Conservation (phyloP, 2,888 invertebrate species). For the Coecobrya sp. region DNA sequence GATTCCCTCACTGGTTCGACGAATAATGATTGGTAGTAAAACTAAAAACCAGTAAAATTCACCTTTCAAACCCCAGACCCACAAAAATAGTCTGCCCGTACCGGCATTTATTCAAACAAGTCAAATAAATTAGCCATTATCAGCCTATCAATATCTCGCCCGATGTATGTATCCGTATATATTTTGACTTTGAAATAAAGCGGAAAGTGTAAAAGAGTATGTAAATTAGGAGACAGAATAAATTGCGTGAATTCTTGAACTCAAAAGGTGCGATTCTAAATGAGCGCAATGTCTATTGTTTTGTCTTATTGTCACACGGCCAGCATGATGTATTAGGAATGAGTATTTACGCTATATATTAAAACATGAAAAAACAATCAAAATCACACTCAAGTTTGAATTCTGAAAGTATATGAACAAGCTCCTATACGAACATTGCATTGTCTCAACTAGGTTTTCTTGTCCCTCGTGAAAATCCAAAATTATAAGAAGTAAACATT, state of each 20-base stretch:
- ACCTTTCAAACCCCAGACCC: neutral
- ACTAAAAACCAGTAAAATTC: conserved; percentile 23
- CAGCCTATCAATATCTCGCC: neutral
- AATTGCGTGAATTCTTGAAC: neutral
- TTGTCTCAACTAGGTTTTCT: too few species aligned
- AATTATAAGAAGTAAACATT: too few species aligned
- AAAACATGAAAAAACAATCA: neutral
- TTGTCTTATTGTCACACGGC: neutral
- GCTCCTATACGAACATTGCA: too few species aligned
- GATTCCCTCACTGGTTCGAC: too few species aligned
- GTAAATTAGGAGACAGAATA: neutral
- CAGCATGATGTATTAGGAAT: neutral
- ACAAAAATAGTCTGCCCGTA: neutral
- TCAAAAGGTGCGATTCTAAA: neutral
- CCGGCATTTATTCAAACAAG: neutral
- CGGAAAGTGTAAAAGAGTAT: neutral
- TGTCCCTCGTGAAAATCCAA: too few species aligned
- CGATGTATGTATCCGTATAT: too few species aligned
- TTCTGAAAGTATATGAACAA: too few species aligned
- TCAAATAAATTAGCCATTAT: neutral
- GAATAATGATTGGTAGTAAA: neutral
- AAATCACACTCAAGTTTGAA: neutral
- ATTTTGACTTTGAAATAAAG: neutral
- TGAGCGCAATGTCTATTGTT: neutral
- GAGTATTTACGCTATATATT: neutral